Conservation (phyloP, 2,888 invertebrate genomes). For the Melinaea menophilus region DNA sequence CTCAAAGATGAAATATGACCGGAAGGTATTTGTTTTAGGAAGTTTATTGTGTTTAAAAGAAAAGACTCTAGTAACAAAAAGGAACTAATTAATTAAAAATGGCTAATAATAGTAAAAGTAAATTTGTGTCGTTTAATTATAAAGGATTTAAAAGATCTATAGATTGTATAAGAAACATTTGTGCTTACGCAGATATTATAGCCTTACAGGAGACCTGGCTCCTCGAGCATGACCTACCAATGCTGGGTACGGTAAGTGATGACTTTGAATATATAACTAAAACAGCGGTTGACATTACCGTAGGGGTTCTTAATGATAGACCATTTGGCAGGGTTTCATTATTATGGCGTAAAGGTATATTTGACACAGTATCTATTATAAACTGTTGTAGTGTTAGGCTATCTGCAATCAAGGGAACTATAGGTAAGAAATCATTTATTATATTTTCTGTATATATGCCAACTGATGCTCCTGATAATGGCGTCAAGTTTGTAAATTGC, state of each 20-base stretch:
- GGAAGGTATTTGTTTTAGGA: constrained; percentile 12
- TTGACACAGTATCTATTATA: constrained; percentile 28
- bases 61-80: neutral
- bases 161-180: constrained; percentile 17
- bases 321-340: constrained; percentile 23
- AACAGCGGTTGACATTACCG: constrained; percentile 18
- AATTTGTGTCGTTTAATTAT: constrained; percentile 18
- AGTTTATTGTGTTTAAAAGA: constrained; percentile 9
- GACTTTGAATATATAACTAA: constrained; percentile 12
- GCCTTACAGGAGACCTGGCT: constrained; percentile 24
- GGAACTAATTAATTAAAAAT: neutral
- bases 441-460: constrained; percentile 27
- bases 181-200: constrained; percentile 14
- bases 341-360: constrained; percentile 17
- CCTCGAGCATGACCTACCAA: constrained; percentile 15
- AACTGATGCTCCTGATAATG: constrained; percentile 17
- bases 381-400: constrained; percentile 29
- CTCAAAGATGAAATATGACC: constrained; percentile 14
- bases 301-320: constrained; percentile 13
- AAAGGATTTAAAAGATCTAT: constrained; percentile 19
- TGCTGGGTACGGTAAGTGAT: constrained; percentile 9
- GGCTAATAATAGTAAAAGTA: too few species aligned
- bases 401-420: constrained; percentile 24
- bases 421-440: constrained; percentile 16
- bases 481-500: constrained; percentile 20